Base-by-base conservation (phyloP, 2,113 vertebrate species). In the Vulpes ferrilata region DNA sequence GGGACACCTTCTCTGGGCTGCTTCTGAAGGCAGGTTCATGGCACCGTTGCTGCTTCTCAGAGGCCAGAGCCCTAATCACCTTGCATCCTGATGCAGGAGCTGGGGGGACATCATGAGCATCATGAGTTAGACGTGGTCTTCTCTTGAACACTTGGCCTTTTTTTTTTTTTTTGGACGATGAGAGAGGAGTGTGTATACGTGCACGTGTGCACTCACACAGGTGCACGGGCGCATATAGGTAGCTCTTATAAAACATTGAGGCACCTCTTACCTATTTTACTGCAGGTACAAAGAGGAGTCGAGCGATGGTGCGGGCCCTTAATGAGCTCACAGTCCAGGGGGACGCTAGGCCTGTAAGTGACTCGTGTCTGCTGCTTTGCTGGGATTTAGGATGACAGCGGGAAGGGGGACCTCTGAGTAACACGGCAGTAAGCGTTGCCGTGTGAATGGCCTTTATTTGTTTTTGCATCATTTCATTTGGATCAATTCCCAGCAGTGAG, bases 381-480 rank as follows among this genome's bases (percentile, higher is more conserved):
- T 73, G 90, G 80, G 80, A 88, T 93, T 93, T 87, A 80, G 76
- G 93, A 60, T 27, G 62, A 71, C 79, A 13, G 17, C 19, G 6
- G 51, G 1, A 7, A 30, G 32, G 8, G 17, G 7, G 38, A n/a
- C 20, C 9, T 20, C 12, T 53, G 86, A 71, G 59, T 6, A n/a
- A 51, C 12, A 32, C 8, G 20, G 30, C 19, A 32, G 79, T 25
- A 76, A 57, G 32, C 32, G 27, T 89, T 12, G 15, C 25, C 16
- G 4, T 20, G 30, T 48, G n/a, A 53, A 1, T 11, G 15, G 30
- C 53, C n/a, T 69, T 62, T 38, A 7, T 79, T 96, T 93, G 60
- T 13, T 91, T 96, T 91, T 88, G 69, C 92, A 64, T 92, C 38
- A 84, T 62, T 74, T 86, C 35, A 94, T 80, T 35, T 74, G 69